These are phyloP conservation scores for Callipepla californica DNA, from an alignment of 2,113 vertebrate genomes.

Conservation along the genomic window DNA sequence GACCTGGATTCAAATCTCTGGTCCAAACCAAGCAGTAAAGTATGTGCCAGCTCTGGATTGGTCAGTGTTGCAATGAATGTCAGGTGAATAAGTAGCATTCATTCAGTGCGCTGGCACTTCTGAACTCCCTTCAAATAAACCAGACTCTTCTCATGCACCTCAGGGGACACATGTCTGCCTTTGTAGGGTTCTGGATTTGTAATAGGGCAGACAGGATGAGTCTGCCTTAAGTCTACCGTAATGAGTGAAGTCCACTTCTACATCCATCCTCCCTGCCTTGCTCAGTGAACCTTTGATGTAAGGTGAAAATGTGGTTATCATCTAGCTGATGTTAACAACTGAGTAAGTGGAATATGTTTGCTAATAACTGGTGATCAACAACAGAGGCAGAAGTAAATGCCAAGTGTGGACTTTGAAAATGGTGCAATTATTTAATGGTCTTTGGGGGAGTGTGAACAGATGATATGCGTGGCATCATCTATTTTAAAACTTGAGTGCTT, in stretches of 20 bases:
- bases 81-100: background rate
- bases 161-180: rapidly evolving
- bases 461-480: background rate
- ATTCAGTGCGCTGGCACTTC: background rate
- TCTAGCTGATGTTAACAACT: background rate
- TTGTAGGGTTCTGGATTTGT: background rate
- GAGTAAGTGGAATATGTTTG: background rate
- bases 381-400: background rate
- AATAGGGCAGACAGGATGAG: background rate
- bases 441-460: background rate
- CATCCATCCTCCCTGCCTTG: background rate
- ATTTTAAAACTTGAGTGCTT: background rate
- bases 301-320: background rate
- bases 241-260: background rate
- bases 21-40: background rate
- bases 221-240: background rate
- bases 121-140: background rate
- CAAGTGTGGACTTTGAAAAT: background rate
- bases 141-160: background rate
- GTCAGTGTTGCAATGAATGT: background rate
- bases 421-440: rapidly evolving
- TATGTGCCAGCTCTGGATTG: background rate
- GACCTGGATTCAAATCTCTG: background rate
- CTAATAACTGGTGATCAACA: background rate
- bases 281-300: background rate